Evolutionary conservation across 2,797 vertebrate species (phyloP).

Genomic region (Taenioides sp.): DNA sequence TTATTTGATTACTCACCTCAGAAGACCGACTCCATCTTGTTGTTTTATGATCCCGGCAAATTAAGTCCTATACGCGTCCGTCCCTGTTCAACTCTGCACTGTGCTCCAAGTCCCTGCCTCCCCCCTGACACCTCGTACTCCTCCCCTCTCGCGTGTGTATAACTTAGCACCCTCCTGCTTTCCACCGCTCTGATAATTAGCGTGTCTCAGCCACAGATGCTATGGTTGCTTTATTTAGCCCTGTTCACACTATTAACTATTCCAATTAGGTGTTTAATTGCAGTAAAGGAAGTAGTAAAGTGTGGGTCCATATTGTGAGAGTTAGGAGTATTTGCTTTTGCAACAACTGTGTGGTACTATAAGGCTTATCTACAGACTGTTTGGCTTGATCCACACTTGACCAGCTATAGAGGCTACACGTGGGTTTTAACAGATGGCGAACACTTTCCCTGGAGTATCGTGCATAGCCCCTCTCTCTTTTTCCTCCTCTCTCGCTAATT

Average conservation of each 20-base stretch:
- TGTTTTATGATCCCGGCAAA: slow-evolving; percentile 71
- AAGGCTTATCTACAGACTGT: slow-evolving; percentile 9
- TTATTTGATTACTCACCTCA: slow-evolving; percentile 66
- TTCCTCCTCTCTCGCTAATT: slow-evolving; percentile 64
- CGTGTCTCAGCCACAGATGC: slow-evolving; percentile 60
- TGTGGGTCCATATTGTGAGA: slow-evolving; percentile 13
- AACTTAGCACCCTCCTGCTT: slow-evolving; percentile 66
- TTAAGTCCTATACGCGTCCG: slow-evolving; percentile 63
- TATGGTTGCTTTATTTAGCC: slow-evolving; percentile 63
- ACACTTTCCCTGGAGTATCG: slow-evolving; percentile 72
- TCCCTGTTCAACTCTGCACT: slow-evolving; percentile 68
- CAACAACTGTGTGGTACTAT: slow-evolving; percentile 35
- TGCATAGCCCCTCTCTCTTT: slow-evolving; percentile 45
- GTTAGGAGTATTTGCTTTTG: slow-evolving; percentile 38
- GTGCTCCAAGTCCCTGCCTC: slow-evolving; percentile 59
- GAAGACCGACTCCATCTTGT: slow-evolving; percentile 69
- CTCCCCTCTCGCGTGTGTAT: slow-evolving; percentile 48
- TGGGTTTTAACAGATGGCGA: slow-evolving; percentile 79
- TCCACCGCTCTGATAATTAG: slow-evolving; percentile 57
- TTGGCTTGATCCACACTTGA: slow-evolving; percentile 29
- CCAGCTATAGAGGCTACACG: slow-evolving; percentile 44
- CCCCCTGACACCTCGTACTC: slow-evolving; percentile 22
- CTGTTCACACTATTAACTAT: slow-evolving; percentile 46
- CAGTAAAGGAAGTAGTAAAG: slow-evolving; percentile 55
- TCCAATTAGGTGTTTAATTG: slow-evolving; percentile 62